These are phyloP conservation scores for Scaptomyza flava DNA, from an alignment of 2,888 invertebrate species.

Conservation along the genomic window DNA sequence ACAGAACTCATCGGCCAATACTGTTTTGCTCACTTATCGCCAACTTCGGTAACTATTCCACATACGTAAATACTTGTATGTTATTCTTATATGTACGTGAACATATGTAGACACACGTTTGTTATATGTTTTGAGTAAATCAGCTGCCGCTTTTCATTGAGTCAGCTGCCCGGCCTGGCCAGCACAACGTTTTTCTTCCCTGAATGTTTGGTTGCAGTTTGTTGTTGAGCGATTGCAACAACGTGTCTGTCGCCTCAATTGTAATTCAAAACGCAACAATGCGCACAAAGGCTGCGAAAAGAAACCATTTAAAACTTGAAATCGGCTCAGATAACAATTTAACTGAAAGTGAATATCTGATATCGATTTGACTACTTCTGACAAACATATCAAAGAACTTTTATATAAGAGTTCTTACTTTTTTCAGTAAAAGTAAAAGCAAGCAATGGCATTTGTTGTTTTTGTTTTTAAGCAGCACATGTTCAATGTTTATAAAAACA, in stretches of 20 bases:
- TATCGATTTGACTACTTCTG: background rate
- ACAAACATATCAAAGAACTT: no score
- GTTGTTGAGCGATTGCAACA: conserved; percentile 11
- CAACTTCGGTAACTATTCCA: conserved; percentile 22
- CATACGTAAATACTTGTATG: background rate
- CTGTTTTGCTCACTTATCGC: conserved; percentile 40
- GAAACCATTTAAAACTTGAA: background rate
- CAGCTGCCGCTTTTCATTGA: conserved; percentile 51
- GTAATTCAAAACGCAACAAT: background rate
- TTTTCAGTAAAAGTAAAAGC: background rate
- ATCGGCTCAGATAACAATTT: background rate
- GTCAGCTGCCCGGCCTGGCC: conserved; percentile 38
- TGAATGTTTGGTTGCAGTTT: conserved; percentile 26
- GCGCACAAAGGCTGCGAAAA: background rate
- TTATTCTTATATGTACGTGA: background rate
- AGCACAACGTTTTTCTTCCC: conserved; percentile 37
- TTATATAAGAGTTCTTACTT: background rate
- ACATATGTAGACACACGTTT: background rate
- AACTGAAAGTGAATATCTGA: background rate
- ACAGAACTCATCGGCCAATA: conserved; percentile 17
- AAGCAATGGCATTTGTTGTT: background rate
- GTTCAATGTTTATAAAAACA: background rate
- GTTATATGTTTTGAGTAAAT: conserved; percentile 29
- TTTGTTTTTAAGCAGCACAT: background rate
- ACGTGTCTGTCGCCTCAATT: background rate